Base-by-base conservation (phyloP, 1,140 invertebrate species). In the Notospermus geniculatus region DNA sequence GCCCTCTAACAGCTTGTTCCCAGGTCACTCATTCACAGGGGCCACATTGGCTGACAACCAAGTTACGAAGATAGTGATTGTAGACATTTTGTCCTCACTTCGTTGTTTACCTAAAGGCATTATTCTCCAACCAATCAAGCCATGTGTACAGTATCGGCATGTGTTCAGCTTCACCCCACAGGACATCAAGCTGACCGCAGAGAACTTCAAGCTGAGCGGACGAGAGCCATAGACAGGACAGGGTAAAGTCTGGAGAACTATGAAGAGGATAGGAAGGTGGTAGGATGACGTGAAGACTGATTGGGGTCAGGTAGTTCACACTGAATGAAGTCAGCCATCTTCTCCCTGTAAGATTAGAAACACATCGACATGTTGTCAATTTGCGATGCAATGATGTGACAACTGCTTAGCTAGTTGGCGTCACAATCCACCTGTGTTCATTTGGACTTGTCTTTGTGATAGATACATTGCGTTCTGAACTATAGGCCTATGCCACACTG, bases 91-190 rank as follows among this genome's bases (percentile, higher is more conserved):
- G 9, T 62, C 30, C 29, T 66, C 43, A 7, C 60, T 66, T 54
- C 15, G 60, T 19, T 32, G n/a, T 27, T 41, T 58, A 74, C 72
- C 60, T 66, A 2, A 71, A 46, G 19, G 57, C 39, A 58, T 72
- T 68, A 54, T 70, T 65, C 43, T 75, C 68, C 54, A 75, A 57
- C 70, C 71, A 73, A 56, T 71, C 65, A n/a, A 73, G 59, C 73
- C 73, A 75, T 25, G 65, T 68, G 52, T 64, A 72, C 2, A 75
- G 11, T 27, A 75, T 60, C 19, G 70, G 68, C 63, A 73, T 67
- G 2, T 46, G 36, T 11, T 13, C 19, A 19, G 41, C 60, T 29
- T 70, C 71, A 36, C 64, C 36, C 71, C 71, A 75, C 45, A 75
- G 25, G 9, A 13, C 45, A 36, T 72, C 68, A 57, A 75, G 45